phyloP scores from a whole-genome alignment of 2,113 vertebrate genomes.

The Bubo bubo region DNA sequence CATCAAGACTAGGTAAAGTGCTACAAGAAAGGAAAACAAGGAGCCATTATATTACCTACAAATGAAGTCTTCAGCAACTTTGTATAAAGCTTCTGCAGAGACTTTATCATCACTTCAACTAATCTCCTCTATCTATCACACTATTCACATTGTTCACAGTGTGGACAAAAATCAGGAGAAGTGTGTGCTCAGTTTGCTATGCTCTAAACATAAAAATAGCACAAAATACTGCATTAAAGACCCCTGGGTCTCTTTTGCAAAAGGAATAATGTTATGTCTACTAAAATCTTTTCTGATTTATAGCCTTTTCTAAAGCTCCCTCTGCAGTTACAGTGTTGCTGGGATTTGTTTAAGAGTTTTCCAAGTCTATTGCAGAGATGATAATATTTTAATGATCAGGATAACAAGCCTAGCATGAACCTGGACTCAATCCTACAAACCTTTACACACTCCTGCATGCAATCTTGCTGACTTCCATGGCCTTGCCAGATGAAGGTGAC shows the following conservation, averaged over 20 bases:
- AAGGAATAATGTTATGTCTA: not conserved
- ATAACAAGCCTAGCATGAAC: not conserved
- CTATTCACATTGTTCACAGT: fast-evolving
- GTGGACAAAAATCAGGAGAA: not conserved
- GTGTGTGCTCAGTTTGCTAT: not conserved
- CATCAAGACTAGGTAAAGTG: slow-evolving; percentile 78
- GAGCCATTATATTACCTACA: not conserved
- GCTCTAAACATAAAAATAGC: not conserved
- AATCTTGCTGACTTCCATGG: not conserved
- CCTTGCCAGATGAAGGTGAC: not conserved
- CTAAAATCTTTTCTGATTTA: not conserved
- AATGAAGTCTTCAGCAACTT: not conserved
- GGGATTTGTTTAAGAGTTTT: not conserved
- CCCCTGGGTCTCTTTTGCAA: not conserved
- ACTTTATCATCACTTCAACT: not conserved
- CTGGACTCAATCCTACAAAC: not conserved
- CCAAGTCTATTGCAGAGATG: not conserved
- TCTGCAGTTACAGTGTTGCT: not conserved
- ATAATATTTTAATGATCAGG: not conserved
- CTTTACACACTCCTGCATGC: not conserved
- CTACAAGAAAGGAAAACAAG: slow-evolving; percentile 67
- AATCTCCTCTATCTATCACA: not conserved
- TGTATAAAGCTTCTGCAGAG: not conserved
- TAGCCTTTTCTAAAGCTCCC: not conserved
- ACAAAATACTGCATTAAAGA: not conserved